Evolutionary conservation across 2,888 invertebrate genomes (phyloP).

Genomic region (Apoderus coryli): DNA sequence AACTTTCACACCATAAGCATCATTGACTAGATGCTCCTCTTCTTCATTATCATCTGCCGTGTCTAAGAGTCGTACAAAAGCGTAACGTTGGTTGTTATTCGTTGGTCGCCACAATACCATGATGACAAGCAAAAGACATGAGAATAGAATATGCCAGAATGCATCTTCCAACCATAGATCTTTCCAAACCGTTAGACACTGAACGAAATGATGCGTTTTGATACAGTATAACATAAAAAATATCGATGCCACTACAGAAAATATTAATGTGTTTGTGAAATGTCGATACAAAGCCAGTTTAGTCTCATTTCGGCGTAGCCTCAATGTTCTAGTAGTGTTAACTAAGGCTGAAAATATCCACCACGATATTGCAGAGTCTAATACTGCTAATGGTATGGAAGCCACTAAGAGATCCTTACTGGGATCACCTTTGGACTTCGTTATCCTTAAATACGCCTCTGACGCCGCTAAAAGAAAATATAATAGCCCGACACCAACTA

Average conservation of each 20-base stretch:
- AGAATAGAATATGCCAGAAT: slow-evolving; percentile 91
- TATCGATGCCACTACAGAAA: slow-evolving; percentile 79
- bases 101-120: slow-evolving; percentile 94
- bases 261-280: slow-evolving; percentile 87
- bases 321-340: slow-evolving; percentile 77
- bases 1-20: slow-evolving; percentile 75
- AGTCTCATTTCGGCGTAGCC: slow-evolving; percentile 77
- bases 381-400: slow-evolving; percentile 70
- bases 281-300: slow-evolving; percentile 82
- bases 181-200: slow-evolving; percentile 77
- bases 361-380: slow-evolving; percentile 84
- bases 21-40: slow-evolving; percentile 73
- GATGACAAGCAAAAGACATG: slow-evolving; percentile 72
- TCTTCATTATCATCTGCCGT: slow-evolving; percentile 63
- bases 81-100: slow-evolving; percentile 88
- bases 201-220: slow-evolving; percentile 58
- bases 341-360: slow-evolving; percentile 84
- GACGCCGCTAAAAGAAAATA: slow-evolving; percentile 76
- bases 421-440: slow-evolving; percentile 42
- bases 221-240: slow-evolving; percentile 90
- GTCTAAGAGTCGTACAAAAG: slow-evolving; percentile 84
- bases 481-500: slow-evolving; percentile 67
- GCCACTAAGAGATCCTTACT: slow-evolving; percentile 57
- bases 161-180: slow-evolving; percentile 90
- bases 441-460: slow-evolving; percentile 71